Evolutionary conservation across 2,888 invertebrate genomes (phyloP), one percentile per base, ranked within the genome.

Genomic region (Eupelmus urozonus): DNA sequence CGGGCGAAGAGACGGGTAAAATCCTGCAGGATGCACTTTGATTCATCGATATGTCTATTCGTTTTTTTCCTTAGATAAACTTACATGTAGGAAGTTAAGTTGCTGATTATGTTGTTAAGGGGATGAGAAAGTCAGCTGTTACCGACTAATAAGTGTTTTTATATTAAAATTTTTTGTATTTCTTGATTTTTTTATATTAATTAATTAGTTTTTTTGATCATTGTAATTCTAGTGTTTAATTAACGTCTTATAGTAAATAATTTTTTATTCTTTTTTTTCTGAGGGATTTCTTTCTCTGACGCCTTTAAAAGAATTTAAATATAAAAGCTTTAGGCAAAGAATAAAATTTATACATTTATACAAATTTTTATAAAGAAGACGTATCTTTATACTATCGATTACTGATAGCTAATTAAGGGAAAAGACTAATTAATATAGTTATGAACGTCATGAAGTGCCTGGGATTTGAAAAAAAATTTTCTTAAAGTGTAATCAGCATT

Each of bases 391-490:
- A 13, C 29, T 29, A 51, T 59, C 0, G 45, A 60, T 60, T 49
- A 62, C 60, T 45, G 49, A 29, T 9, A 45, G 16, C 16, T 13
- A 45, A 45, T 16, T 16, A 45, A 34, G 3, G 34, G 9, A 34
- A 34, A n/a, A n/a, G n/a, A n/a, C n/a, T n/a, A n/a, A n/a, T n/a
- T n/a, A n/a, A n/a, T n/a, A n/a, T 34, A 34, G 3, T 5, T 34
- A 34, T 5, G 2, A 63, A 29, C 25, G 45, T 78, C 67, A 5
- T 51, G 49, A 73, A 78, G 78, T 78, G 78, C 78, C 78, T 78
- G 63, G 65, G 29, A 67, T 34, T 77, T 20, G 11, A 13, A 29
- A 49, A 27, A 59, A 25, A 63, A 1, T 59, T 59, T 4, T 23
- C 34, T 57, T 16, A 72, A 53, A 42, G 29, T 23, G 29, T 62